phyloP scores from a whole-genome alignment of 2,113 vertebrate genomes.

The Cyprinodon brontotheroides region DNA sequence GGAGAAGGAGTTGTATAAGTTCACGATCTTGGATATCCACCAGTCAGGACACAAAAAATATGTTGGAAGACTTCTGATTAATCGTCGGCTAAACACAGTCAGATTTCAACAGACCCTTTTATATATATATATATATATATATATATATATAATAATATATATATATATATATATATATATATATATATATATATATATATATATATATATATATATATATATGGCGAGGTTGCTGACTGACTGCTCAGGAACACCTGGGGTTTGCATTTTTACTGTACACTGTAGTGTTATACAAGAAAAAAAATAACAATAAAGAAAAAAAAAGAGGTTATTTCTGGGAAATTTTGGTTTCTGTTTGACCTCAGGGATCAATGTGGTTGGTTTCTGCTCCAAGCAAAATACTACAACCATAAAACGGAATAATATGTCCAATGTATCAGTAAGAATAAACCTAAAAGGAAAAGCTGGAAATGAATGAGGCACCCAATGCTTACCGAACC shows the following conservation, averaged over 20 bases:
- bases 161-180: too few species aligned
- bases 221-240: not conserved
- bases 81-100: not conserved
- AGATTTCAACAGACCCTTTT: too few species aligned
- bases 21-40: not conserved
- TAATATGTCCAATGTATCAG: not conserved
- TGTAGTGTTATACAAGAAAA: constrained; percentile 23
- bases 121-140: not conserved
- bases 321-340: constrained; percentile 51
- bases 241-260: constrained; percentile 55
- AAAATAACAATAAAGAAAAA: constrained; percentile 22
- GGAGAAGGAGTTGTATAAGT: not conserved
- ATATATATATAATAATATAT: too few species aligned
- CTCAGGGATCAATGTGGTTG: constrained; percentile 10
- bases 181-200: too few species aligned
- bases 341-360: constrained; percentile 31
- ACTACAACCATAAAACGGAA: constrained; percentile 5
- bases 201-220: too few species aligned
- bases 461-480: constrained; percentile 17
- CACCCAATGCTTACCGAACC: constrained; percentile 89
- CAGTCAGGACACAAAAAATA: too few species aligned
- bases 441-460: not conserved
- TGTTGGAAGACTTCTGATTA: not conserved
- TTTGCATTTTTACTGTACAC: constrained; percentile 9
- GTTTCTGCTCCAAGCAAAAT: constrained; percentile 19